These are phyloP conservation scores for Entomobrya multifasciata DNA, from an alignment of 2,888 invertebrate species.

Conservation along the genomic window DNA sequence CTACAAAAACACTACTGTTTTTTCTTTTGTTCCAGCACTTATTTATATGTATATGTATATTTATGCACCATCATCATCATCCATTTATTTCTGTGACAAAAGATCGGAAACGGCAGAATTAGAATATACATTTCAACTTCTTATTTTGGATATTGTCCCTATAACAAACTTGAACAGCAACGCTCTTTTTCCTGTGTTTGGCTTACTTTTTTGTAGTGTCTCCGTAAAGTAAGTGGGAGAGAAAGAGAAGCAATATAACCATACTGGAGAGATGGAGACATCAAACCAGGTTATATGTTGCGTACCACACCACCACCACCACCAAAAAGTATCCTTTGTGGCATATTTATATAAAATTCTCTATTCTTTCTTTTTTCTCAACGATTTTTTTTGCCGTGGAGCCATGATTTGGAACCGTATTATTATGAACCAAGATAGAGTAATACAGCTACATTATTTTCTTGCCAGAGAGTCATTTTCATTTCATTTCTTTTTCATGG, in stretches of 20 bases:
- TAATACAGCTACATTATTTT: background rate
- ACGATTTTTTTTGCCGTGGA: slow-evolving; percentile 9
- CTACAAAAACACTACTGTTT: slow-evolving; percentile 41
- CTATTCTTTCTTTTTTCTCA: slow-evolving; percentile 34
- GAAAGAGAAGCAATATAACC: slow-evolving; percentile 69
- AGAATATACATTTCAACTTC: too few relatives aligned
- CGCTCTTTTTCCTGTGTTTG: slow-evolving; percentile 54
- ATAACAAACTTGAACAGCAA: too few relatives aligned
- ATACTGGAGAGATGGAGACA: slow-evolving; percentile 65
- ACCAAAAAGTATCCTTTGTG: slow-evolving; percentile 15
- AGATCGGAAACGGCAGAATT: slow-evolving; percentile 72
- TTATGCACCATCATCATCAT: slow-evolving; percentile 56
- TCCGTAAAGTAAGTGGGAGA: slow-evolving; percentile 7
- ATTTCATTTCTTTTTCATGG: slow-evolving; percentile 76
- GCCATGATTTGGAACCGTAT: background rate
- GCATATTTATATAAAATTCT: slow-evolving; percentile 9
- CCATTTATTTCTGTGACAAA: slow-evolving; percentile 73
- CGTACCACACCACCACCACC: slow-evolving; percentile 16
- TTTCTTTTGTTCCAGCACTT: slow-evolving; percentile 11
- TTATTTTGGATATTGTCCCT: too few relatives aligned
- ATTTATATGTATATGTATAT: background rate
- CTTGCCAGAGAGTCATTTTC: slow-evolving; percentile 67
- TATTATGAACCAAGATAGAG: too few relatives aligned
- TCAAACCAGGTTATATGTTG: background rate
- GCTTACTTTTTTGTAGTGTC: background rate